Base-by-base conservation (phyloP, 2,797 vertebrate species). In the Paramormyrops hopkinsi region DNA sequence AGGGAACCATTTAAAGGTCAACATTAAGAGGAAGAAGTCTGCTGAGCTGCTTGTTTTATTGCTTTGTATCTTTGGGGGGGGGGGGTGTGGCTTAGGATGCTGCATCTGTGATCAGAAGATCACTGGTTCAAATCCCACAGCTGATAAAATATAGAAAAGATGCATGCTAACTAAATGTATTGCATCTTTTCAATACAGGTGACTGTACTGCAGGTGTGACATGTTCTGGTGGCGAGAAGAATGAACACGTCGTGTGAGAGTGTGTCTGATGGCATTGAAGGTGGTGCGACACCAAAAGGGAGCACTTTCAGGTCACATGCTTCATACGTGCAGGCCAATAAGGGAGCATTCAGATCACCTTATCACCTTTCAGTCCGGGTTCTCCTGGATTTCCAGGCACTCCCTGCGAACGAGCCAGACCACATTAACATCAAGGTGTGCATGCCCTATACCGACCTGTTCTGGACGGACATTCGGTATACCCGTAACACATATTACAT, bases 331-430 rank as follows among this genome's bases (percentile, higher is more conserved):
- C 94, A 94, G 93, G 95, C 95, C 96, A 95, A 97, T 96, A 97
- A 98, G 96, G 95, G 95, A 96, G 95, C 96, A 95, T 97, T 97
- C 97, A 97, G 97, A 96, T 97, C 96, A 97, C 96, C 96, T 97
- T 99, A 99, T 99, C 98, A 99, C 98, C 98, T 99, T 99, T 99
- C 98, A 99, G 97, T 99, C 98, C 98, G 95, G 97, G 95, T 94
- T 99, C 98, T 97, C 98, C 98, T 94, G 97, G 92, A 96, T 98
- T 99, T 93, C 98, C 98, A 90, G 97, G 96, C 94, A 99, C 97
- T 88, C 98, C 98, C 98, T 99, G 95, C 50, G 93, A 96, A 90
- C 92, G 54, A 93, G 84, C 90, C 90, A 90, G 96, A 89, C 46
- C 41, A 91, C 29, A 79, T 82, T 44, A 85, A 87, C 46, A 84